Evolutionary conservation across 2,888 invertebrate genomes (phyloP), one percentile per base, ranked within the genome.

Genomic region (Drosophila kambysellisi): DNA sequence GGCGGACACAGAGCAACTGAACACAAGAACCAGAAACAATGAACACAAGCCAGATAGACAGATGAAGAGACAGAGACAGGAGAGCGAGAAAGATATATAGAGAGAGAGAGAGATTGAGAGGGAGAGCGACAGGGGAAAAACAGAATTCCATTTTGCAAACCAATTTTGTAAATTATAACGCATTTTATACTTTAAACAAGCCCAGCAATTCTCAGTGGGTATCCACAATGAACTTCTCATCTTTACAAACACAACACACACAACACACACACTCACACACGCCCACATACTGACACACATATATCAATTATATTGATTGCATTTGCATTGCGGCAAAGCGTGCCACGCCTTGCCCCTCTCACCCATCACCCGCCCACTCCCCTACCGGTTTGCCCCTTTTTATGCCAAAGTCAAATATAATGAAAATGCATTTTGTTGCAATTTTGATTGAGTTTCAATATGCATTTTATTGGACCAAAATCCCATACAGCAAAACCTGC

Each of bases 261-360:
- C 50, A 32, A 32, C 57, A 35, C 43, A 60, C 41, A 57, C 52
- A 59, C 35, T 46, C 20, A 46, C 15, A 52, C 30, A 12, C n/a
- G 46, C 52, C 52, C 25, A 37, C 50, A 30, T 25, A 11, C 25
- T 25, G 39, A 61, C 43, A 56, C 48, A 54, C 20, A 37, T 70
- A 53, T 74, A 90, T 85, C 85, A 85, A 90, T 85, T 85, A 85
- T 90, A 89, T 87, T 90, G 89, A 85, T 85, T 90, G 90, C 85
- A 86, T 89, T 90, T 90, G 71, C 89, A 73, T 78, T 71, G 81
- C 72, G 56, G 81, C 66, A 66, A 17, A 41, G 17, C 41, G 33
- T 69, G 52, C 39, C 53, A 52, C 46, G n/a, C 20, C 70, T 59
- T 29, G 25, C 25, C 25, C 20, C 9, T 6, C 33, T 3, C 41